A percentile compares a stretch with the other conserved stretches of the same genome.
Conservation (phyloP, 2,888 invertebrate species). For the Hedychridium roseum region DNA sequence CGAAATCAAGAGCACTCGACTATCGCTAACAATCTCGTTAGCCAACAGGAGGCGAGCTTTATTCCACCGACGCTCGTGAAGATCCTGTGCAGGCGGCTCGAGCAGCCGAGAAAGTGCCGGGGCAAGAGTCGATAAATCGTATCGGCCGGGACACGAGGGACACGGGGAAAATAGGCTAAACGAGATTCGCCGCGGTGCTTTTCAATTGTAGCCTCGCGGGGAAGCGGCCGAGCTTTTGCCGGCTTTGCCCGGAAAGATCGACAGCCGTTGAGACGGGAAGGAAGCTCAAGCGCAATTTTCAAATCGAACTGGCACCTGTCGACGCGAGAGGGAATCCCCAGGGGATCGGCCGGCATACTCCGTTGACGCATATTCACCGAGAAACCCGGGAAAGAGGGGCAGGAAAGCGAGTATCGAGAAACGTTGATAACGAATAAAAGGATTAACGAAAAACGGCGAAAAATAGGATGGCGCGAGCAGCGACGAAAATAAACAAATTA, state of each 20-base stretch:
- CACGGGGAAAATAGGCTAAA: conserved; percentile 22
- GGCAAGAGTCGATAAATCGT: conserved; percentile 22
- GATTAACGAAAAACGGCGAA: too few species aligned
- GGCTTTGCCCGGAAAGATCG: conserved; percentile 11
- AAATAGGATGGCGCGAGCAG: too few species aligned
- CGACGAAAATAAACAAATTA: too few species aligned
- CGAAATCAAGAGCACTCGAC: too few species aligned
- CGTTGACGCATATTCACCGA: background rate
- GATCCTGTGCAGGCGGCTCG: too few species aligned
- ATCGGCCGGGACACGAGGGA: conserved; percentile 2
- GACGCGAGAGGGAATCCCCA: background rate
- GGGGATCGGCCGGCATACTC: background rate
- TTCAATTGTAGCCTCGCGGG: conserved; percentile 16
- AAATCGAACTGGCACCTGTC: conserved; percentile 47
- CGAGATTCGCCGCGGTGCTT: conserved; percentile 21
- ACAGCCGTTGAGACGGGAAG: conserved; percentile 6
- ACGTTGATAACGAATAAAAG: too few species aligned
- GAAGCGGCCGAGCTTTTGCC: conserved; percentile 8
- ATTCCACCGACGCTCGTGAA: too few species aligned
- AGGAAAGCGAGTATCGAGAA: too few species aligned
- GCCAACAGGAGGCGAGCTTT: too few species aligned
- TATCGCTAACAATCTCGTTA: too few species aligned
- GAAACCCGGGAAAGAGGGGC: background rate
- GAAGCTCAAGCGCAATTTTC: conserved; percentile 42
- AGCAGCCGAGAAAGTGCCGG: too few species aligned